Evolutionary conservation across 2,113 vertebrate species (phyloP), one percentile per base, ranked within the genome.

Genomic region (Dunckerocampus dactyliophorus): DNA sequence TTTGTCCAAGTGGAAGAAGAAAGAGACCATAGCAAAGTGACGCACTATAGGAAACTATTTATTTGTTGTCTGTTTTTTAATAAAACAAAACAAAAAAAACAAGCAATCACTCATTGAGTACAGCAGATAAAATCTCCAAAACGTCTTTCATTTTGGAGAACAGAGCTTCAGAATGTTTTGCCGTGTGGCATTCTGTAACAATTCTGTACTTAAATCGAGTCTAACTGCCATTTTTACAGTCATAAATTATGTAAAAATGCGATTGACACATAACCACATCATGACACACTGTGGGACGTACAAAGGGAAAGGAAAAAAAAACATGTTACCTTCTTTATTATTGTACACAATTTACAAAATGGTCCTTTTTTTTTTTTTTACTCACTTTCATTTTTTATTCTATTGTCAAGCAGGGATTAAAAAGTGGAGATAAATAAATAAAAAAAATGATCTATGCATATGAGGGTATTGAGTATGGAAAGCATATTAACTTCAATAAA

Each of bases 41-140:
- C 91, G 91, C 93, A 93, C 94, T 98, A 56, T 56, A 94, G 92
- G 92, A 98, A 99, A 97, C 92, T 97, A 95, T 96, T 97, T 93
- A 55, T 69, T 82, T 83, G 74, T 82, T 83, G 74, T 81, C 21
- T 64, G 53, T 77, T 51, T 69, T 39, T 34, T 64, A 28, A 43
- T 47, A 58, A 69, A 72, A 71, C 52, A 62, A 64, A 72, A 3
- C 5, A 89, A 95, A 94, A 96, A 95, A 92, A 90, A 97, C 95
- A 95, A 92, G 90, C 90, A 92, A 95, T 96, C 95, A 98, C 92
- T 93, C 90, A 93, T 93, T 93, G 92, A 98, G 94, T 94, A 95
- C 91, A 93, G 93, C 93, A 93, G 94, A 94, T 98, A 97, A 98
- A 98, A 98, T 86, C 90, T 92, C 88, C 92, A 96, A 95, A 96